These are phyloP conservation scores for Megalurothrips usitatus DNA, from an alignment of 2,888 invertebrate genomes.

Conservation along the genomic window DNA sequence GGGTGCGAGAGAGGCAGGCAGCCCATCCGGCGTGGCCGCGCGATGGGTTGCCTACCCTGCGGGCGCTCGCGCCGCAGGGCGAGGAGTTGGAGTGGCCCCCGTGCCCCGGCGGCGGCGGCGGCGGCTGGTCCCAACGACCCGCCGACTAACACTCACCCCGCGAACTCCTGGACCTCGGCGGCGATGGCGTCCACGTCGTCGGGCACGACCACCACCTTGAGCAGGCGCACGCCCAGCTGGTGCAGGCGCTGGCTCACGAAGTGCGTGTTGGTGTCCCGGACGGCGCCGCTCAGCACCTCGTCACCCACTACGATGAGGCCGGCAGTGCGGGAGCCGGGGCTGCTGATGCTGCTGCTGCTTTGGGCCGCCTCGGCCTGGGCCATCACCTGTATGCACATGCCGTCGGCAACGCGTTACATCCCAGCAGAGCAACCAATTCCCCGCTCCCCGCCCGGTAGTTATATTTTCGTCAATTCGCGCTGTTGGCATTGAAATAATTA, in stretches of 20 bases:
- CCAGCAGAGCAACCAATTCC: no score
- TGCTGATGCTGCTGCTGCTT: not conserved
- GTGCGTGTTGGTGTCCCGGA: conserved; percentile 57
- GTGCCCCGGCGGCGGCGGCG: no score
- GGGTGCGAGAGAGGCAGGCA: not conserved
- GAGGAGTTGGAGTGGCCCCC: no score
- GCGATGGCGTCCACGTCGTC: conserved; percentile 62
- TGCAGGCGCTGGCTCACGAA: conserved; percentile 53
- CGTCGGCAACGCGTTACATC: no score
- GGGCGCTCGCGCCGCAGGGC: no score
- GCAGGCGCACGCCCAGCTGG: conserved; percentile 52
- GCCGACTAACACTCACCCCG: conserved; percentile 40
- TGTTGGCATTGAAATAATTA: no score
- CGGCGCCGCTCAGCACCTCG: conserved; percentile 63
- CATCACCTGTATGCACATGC: no score
- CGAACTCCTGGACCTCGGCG: conserved; percentile 58
- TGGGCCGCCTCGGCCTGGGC: not conserved
- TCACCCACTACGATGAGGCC: conserved; percentile 57
- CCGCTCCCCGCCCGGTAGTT: no score
- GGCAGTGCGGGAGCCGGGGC: conserved; percentile 40
- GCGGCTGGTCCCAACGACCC: not conserved
- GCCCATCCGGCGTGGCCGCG: not conserved
- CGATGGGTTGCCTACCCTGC: conserved; percentile 2
- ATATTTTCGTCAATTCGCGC: no score
- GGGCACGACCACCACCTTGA: conserved; percentile 58